Evolutionary conservation across 2,888 invertebrate species (phyloP).

Genomic region (Rhimphoctona megacephalus): DNA sequence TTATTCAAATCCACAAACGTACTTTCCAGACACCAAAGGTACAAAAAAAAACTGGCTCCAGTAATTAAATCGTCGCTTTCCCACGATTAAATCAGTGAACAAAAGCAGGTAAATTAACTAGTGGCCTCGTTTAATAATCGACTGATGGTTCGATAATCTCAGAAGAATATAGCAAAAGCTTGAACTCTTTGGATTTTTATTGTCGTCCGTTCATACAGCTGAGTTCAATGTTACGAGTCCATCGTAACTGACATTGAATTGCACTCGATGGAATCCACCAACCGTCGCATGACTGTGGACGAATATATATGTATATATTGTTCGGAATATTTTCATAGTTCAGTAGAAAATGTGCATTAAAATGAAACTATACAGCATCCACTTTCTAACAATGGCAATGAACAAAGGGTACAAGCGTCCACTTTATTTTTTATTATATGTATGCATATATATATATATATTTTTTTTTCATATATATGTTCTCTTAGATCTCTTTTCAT

Average conservation of each 20-base stretch:
- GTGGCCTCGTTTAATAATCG: constrained; percentile 1
- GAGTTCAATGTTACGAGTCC: not conserved
- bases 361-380: constrained; percentile 51
- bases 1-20: no score
- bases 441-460: not conserved
- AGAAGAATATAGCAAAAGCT: not conserved
- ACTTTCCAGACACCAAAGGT: no score
- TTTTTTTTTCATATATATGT: not conserved
- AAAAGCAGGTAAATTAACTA: not conserved
- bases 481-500: constrained; percentile 62
- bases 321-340: constrained; percentile 3
- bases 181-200: not conserved
- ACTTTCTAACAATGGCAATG: constrained; percentile 64
- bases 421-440: constrained; percentile 17
- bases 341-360: constrained; percentile 50
- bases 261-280: constrained; percentile 8
- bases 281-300: not conserved
- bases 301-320: constrained; percentile 1
- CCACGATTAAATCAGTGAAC: not conserved
- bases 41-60: not conserved
- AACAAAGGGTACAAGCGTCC: constrained; percentile 7
- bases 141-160: not conserved
- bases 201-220: not conserved
- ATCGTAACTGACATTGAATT: constrained; percentile 8
- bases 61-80: not conserved